Percentiles rank a stretch among this genome's conserved stretches.
These are phyloP conservation scores for Tortricodes alternella DNA, from an alignment of 2,888 invertebrate species.

Conservation along the genomic window DNA sequence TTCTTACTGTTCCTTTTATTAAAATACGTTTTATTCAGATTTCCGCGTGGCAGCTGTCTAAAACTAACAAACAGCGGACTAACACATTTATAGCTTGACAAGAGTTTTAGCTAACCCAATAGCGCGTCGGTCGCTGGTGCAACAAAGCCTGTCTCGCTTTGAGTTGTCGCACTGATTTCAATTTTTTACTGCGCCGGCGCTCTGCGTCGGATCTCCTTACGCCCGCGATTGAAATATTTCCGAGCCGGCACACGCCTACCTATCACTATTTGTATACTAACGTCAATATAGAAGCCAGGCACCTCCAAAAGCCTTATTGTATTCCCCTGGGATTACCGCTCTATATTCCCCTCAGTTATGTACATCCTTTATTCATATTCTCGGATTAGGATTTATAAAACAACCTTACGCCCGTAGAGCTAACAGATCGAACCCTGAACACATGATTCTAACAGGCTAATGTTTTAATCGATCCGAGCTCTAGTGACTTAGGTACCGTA, in stretches of 20 bases:
- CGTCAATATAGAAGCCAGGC: slow-evolving; percentile 47
- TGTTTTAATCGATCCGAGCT: slow-evolving; percentile 5
- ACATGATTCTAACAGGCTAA: not conserved
- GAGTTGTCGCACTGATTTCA: slow-evolving; percentile 25
- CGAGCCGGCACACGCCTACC: slow-evolving; percentile 46
- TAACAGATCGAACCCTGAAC: not conserved
- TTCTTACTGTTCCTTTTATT: too few species aligned
- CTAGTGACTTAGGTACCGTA: not conserved
- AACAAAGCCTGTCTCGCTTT: slow-evolving; percentile 22
- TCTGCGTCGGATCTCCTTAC: slow-evolving; percentile 52
- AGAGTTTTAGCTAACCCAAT: slow-evolving; percentile 13
- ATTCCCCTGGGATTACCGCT: slow-evolving; percentile 36
- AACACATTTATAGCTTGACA: slow-evolving; percentile 11
- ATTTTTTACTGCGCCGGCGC: slow-evolving; percentile 31
- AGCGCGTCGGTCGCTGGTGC: slow-evolving; percentile 4
- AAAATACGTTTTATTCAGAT: too few species aligned
- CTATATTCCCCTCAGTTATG: slow-evolving; percentile 32
- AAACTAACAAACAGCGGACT: slow-evolving; percentile 1
- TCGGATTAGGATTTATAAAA: slow-evolving; percentile 25
- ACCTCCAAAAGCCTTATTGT: slow-evolving; percentile 41
- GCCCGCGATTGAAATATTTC: slow-evolving; percentile 55
- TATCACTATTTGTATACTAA: slow-evolving; percentile 46
- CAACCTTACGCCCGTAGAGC: not conserved
- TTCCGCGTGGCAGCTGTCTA: too few species aligned
- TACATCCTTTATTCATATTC: slow-evolving; percentile 13